Base-by-base conservation (phyloP, 2,113 vertebrate genomes). In the Bucco capensis region DNA sequence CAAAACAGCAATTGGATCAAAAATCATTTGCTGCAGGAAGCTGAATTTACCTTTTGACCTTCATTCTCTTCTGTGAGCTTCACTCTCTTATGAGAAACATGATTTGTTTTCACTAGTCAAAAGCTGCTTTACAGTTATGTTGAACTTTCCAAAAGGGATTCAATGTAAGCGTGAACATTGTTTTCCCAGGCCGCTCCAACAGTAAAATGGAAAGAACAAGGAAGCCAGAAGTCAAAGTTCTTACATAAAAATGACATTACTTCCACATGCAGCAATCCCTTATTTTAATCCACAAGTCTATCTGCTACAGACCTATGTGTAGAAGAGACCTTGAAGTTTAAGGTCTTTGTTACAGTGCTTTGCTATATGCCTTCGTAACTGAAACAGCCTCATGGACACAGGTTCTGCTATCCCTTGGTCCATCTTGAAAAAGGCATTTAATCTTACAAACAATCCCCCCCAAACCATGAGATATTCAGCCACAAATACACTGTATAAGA, bases 1-100 rank as follows among this genome's bases (percentile, higher is more conserved):
- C 74, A 73, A 33, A 91, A 83, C 50, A 79, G 50, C 62, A 81
- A 79, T 60, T 56, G 71, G 62, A 94, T 88, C 30, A 93, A 92
- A 90, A 95, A 64, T 50, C 12, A 49, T 86, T 89, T 86, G 67
- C 58, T 62, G n/a, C 77, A 92, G 88, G 67, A 96, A 90, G 64
- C 1, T 80, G 60, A 74, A 91, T 90, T 92, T 96, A 82, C 83
- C 58, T 94, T 91, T 76, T 94, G 77, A 95, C 67, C 86, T 89
- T 65, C 47, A 40, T 67, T 85, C 57, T 92, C 35, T 67, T 84
- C 51, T 62, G 53, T 7, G 4, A 75, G 64, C 57, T 93, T 86
- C 37, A 24, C 6, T 76, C 22, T 84, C 58, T 74, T 33, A 69
- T 13, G 37, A 66, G 42, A 83, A 93, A 82, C 67, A 85, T 17